Evolutionary conservation across 2,888 invertebrate species (phyloP).

Genomic region (Mythimna albipuncta): DNA sequence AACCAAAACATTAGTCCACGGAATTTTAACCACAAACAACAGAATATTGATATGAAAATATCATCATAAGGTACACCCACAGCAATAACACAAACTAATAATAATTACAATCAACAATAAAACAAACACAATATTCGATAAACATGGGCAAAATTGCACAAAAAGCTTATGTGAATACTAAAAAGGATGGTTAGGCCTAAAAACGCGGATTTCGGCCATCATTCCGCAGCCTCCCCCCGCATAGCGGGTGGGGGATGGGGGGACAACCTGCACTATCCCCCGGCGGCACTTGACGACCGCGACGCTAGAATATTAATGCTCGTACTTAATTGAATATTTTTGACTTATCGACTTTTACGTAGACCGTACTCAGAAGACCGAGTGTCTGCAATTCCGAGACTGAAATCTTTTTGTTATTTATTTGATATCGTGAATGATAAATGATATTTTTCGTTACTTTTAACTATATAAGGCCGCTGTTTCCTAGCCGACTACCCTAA

Average conservation of each 20-base stretch:
- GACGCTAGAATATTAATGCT: constrained; percentile 88
- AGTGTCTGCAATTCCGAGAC: neutral
- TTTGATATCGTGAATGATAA: too few species aligned
- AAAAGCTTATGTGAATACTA: constrained; percentile 83
- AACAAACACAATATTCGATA: constrained; percentile 38
- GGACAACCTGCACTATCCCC: constrained; percentile 80
- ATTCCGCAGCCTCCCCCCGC: constrained; percentile 69
- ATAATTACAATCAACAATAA: constrained; percentile 13
- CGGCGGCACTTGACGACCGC: constrained; percentile 85
- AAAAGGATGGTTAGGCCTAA: constrained; percentile 88
- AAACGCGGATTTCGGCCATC: constrained; percentile 85
- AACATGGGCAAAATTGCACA: constrained; percentile 72
- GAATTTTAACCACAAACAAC: neutral
- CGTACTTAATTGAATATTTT: constrained; percentile 86
- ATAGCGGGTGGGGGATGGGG: constrained; percentile 58
- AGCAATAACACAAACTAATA: neutral
- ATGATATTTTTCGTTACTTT: too few species aligned
- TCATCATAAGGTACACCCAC: neutral
- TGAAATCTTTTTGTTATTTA: neutral
- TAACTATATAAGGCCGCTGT: too few species aligned
- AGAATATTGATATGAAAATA: neutral
- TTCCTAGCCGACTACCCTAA: too few species aligned
- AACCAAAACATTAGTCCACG: neutral
- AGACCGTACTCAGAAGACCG: neutral
- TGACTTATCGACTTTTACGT: constrained; percentile 76